These are phyloP conservation scores for Halcyon badia DNA, from an alignment of 2,797 vertebrate genomes.

Conservation along the genomic window DNA sequence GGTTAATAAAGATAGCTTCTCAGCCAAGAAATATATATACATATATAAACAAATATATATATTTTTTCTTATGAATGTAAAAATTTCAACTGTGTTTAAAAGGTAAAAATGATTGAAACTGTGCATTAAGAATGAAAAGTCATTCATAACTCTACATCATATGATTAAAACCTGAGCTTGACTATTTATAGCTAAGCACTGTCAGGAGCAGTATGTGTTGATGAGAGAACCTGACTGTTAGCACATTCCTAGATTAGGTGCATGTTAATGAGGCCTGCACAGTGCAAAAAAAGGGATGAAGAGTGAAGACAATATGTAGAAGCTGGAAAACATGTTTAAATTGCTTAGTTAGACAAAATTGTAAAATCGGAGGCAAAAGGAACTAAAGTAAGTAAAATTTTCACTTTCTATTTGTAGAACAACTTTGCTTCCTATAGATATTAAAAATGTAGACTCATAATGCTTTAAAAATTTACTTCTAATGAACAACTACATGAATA, in stretches of 20 bases:
- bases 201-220: neutral
- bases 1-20: neutral
- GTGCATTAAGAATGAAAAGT: neutral
- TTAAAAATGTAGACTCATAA: neutral
- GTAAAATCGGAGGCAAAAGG: neutral
- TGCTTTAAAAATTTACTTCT: neutral
- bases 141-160: neutral
- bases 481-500: neutral
- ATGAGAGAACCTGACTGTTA: neutral
- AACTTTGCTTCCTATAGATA: neutral
- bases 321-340: neutral
- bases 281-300: neutral
- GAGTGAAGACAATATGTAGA: neutral
- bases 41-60: neutral
- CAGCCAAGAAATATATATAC: neutral
- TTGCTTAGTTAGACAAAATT: neutral
- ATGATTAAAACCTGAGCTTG: constrained; percentile 6
- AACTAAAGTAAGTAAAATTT: neutral
- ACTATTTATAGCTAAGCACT: constrained; percentile 16
- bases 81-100: neutral
- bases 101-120: neutral
- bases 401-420: neutral
- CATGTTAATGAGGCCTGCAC: neutral
- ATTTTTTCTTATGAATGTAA: neutral
- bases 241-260: neutral